Percentiles rank a stretch among this genome's conserved stretches.
These are phyloP conservation scores for Borostomias antarcticus DNA, from an alignment of 2,797 vertebrate genomes.

Conservation along the genomic window DNA sequence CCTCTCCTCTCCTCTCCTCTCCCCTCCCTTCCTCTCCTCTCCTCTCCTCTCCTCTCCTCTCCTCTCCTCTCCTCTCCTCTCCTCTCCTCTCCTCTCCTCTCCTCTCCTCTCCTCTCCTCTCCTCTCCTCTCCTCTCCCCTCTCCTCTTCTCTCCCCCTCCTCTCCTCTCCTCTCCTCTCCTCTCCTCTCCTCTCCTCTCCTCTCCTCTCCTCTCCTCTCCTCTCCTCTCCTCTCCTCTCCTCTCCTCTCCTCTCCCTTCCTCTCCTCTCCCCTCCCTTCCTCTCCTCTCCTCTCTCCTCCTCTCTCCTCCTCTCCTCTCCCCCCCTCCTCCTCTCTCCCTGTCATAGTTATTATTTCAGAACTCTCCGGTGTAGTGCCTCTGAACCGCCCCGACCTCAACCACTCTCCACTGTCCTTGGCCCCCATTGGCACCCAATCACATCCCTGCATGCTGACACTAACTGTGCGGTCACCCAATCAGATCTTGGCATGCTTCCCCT, in stretches of 20 bases:
- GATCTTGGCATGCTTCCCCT: not conserved
- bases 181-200: too few relatives aligned
- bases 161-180: constrained; percentile 26
- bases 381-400: not conserved
- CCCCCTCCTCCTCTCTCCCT: not conserved
- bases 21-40: not conserved
- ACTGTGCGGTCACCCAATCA: not conserved
- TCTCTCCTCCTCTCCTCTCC: not conserved
- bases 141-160: constrained; percentile 52
- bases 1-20: too few relatives aligned
- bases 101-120: constrained; percentile 40
- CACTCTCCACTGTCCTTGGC: constrained; percentile 1
- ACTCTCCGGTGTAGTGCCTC: constrained; percentile 1
- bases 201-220: too few relatives aligned
- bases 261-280: not conserved
- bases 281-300: constrained; percentile 5
- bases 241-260: not conserved
- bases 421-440: not conserved
- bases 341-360: constrained; percentile 4
- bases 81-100: constrained; percentile 22
- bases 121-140: constrained; percentile 47
- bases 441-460: not conserved
- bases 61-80: not conserved
- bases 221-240: too few relatives aligned
- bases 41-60: not conserved